These are phyloP conservation scores for Fistularia tabacaria DNA, from an alignment of 2,797 vertebrate species.

Conservation along the genomic window DNA sequence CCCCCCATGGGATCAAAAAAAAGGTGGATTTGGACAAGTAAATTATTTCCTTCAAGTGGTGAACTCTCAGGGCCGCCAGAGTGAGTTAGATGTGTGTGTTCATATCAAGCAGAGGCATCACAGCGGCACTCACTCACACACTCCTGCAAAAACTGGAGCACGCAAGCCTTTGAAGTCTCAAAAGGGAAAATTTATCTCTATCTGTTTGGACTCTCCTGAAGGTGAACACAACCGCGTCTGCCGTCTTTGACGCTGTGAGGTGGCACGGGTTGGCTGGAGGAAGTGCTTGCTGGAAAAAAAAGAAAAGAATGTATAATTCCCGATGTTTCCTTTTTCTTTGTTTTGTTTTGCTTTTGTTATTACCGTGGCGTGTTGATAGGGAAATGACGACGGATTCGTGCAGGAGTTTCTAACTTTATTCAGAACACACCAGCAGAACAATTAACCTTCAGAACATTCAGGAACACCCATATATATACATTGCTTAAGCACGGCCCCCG, in stretches of 20 bases:
- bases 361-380: too few species aligned
- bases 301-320: too few species aligned
- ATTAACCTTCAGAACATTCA: too few species aligned
- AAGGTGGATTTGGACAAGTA: slow-evolving; percentile 65
- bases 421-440: too few species aligned
- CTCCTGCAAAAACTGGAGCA: slow-evolving; percentile 3
- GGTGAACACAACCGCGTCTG: slow-evolving; percentile 23
- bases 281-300: too few species aligned
- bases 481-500: too few species aligned
- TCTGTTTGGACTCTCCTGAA: slow-evolving; percentile 26
- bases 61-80: slow-evolving; percentile 51
- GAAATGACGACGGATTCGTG: too few species aligned
- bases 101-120: slow-evolving; percentile 42
- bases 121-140: slow-evolving; percentile 30
- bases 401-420: too few species aligned
- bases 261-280: neutral
- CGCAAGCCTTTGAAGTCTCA: slow-evolving; percentile 61
- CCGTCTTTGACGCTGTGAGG: slow-evolving; percentile 9
- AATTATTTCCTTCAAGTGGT: slow-evolving; percentile 69
- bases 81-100: slow-evolving; percentile 52
- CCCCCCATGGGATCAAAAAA: slow-evolving; percentile 65
- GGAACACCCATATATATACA: too few species aligned
- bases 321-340: too few species aligned
- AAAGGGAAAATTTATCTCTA: slow-evolving; percentile 63
- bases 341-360: too few species aligned